These are phyloP conservation scores for Zeuzera pyrina DNA, from an alignment of 2,888 invertebrate genomes.

Conservation along the genomic window DNA sequence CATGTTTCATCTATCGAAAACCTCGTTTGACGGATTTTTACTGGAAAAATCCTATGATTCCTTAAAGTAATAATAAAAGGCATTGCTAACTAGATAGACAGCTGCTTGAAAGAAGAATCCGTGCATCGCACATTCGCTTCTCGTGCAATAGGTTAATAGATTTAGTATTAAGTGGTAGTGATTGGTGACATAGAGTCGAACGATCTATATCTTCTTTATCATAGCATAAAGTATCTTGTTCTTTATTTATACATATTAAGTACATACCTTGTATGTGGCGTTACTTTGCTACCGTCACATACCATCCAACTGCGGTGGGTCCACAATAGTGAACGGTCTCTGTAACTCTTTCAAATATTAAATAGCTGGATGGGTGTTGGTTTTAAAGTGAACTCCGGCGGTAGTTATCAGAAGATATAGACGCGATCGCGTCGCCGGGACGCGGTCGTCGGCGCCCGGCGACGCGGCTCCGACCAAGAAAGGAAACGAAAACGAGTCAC, in stretches of 20 bases:
- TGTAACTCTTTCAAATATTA: slow-evolving; percentile 32
- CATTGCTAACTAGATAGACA: slow-evolving; percentile 69
- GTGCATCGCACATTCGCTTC: slow-evolving; percentile 72
- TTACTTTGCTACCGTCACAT: slow-evolving; percentile 18
- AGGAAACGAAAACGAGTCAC: slow-evolving; percentile 74
- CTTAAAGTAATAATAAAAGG: slow-evolving; percentile 65
- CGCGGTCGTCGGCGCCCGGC: slow-evolving; percentile 38
- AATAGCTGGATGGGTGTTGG: too few species aligned
- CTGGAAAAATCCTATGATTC: slow-evolving; percentile 45
- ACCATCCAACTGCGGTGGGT: slow-evolving; percentile 23
- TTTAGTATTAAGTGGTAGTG: slow-evolving; percentile 60
- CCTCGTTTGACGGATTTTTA: slow-evolving; percentile 1
- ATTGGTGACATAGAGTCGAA: slow-evolving; percentile 59
- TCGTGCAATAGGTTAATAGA: slow-evolving; percentile 66
- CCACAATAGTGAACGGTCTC: slow-evolving; percentile 16
- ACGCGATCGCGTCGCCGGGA: slow-evolving; percentile 56
- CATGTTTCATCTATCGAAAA: slow-evolving; percentile 8
- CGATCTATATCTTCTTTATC: slow-evolving; percentile 68
- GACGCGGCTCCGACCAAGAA: slow-evolving; percentile 53
- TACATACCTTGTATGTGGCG: slow-evolving; percentile 35
- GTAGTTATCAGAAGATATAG: slow-evolving; percentile 53
- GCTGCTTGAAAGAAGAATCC: slow-evolving; percentile 71
- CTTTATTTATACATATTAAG: slow-evolving; percentile 12
- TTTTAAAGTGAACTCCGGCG: background rate
- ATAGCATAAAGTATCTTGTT: slow-evolving; percentile 21